A percentile compares a stretch with the other conserved stretches of the same genome.
phyloP scores from a whole-genome alignment of 2,113 vertebrate species.

The Marmota monax region DNA sequence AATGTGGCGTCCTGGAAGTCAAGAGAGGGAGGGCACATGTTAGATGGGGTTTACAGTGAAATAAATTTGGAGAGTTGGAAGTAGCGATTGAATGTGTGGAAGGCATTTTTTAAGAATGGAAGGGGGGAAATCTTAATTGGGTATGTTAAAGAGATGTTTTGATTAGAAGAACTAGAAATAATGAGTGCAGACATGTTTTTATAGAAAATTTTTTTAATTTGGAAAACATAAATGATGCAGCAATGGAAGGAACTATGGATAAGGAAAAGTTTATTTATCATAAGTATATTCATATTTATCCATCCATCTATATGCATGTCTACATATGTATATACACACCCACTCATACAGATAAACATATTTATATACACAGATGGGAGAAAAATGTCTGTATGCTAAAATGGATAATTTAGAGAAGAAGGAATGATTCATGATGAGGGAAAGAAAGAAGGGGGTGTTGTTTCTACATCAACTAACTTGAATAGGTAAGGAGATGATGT shows the following conservation, averaged over 20 bases:
- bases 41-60: neutral
- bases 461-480: neutral
- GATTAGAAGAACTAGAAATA: neutral
- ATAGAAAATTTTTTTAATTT: neutral
- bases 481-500: neutral
- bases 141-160: neutral
- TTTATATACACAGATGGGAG: neutral
- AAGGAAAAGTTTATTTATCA: neutral
- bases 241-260: neutral
- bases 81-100: no score
- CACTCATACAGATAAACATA: neutral
- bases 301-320: neutral
- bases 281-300: neutral
- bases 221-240: neutral
- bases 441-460: neutral
- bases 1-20: neutral
- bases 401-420: neutral
- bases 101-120: neutral
- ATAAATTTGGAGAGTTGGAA: neutral
- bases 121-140: neutral
- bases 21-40: neutral
- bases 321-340: neutral
- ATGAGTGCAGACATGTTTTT: neutral
- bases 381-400: neutral
- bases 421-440: neutral